A percentile compares a stretch with the other conserved stretches of the same genome.
These are phyloP conservation scores for Acrocera orbiculus DNA, from an alignment of 2,888 invertebrate genomes.

Conservation along the genomic window DNA sequence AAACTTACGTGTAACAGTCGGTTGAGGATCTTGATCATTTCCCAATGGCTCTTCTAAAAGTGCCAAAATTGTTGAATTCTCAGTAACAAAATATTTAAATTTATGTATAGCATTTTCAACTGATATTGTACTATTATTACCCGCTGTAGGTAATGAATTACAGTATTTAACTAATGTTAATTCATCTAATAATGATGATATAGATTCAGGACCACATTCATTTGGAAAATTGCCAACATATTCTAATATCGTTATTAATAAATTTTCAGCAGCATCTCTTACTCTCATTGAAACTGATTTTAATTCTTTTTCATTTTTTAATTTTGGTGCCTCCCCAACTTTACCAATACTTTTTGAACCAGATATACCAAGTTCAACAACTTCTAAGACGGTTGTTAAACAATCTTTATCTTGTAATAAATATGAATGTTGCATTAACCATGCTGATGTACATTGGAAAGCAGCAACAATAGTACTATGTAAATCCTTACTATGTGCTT, in stretches of 20 bases:
- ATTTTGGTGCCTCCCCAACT: conserved; percentile 72
- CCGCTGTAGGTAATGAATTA: conserved; percentile 36
- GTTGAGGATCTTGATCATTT: conserved; percentile 86
- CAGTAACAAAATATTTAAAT: conserved; percentile 80
- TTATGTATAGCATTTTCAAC: conserved; percentile 43
- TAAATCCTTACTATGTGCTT: conserved; percentile 79
- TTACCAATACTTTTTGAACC: conserved; percentile 81
- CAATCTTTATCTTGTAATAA: conserved; percentile 83
- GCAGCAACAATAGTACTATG: conserved; percentile 91
- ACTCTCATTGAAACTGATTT: conserved; percentile 97
- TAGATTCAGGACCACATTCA: conserved; percentile 65
- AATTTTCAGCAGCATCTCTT: conserved; percentile 88
- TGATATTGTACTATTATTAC: conserved; percentile 16
- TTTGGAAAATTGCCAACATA: conserved; percentile 76
- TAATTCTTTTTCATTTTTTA: conserved; percentile 89
- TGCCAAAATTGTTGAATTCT: conserved; percentile 75
- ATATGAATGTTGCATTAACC: conserved; percentile 82
- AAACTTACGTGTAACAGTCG: conserved; percentile 56
- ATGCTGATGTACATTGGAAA: conserved; percentile 76
- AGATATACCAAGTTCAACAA: conserved; percentile 92
- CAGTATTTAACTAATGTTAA: conserved; percentile 61
- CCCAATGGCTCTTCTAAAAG: conserved; percentile 82
- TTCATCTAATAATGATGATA: conserved; percentile 79
- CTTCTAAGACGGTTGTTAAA: conserved; percentile 83
- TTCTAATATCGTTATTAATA: conserved; percentile 78